phyloP scores from a whole-genome alignment of 2,113 vertebrate genomes.

The Mesoclemmys tuberculata region DNA sequence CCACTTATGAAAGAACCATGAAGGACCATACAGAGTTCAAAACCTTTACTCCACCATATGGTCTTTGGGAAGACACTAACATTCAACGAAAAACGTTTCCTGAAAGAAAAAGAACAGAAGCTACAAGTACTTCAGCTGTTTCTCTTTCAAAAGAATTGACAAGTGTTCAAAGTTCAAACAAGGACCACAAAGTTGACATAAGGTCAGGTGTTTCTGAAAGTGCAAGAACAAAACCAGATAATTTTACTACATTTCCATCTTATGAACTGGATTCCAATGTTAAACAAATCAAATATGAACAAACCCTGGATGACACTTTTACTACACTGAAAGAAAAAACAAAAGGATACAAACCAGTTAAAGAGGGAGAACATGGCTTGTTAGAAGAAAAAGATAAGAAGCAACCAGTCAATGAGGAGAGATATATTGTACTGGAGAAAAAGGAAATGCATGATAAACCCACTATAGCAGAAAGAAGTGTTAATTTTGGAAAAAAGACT shows the following conservation, averaged over 20 bases:
- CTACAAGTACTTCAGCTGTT: slow-evolving; percentile 55
- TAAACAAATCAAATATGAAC: slow-evolving; percentile 58
- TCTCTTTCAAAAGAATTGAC: slow-evolving; percentile 48
- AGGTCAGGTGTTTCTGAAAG: slow-evolving; percentile 40
- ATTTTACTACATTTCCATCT: slow-evolving; percentile 40
- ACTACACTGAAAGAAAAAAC: slow-evolving; percentile 32
- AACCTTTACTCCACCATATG: slow-evolving; percentile 39
- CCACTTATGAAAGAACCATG: slow-evolving; percentile 75
- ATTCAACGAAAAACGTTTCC: slow-evolving; percentile 65
- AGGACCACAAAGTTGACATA: slow-evolving; percentile 3
- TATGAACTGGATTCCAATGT: slow-evolving; percentile 32
- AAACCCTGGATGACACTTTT: slow-evolving; percentile 59
- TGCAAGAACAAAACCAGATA: slow-evolving; percentile 12
- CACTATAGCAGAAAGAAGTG: slow-evolving; percentile 9
- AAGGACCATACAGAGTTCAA: slow-evolving; percentile 59
- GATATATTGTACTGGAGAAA: neutral
- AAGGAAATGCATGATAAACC: slow-evolving; percentile 31
- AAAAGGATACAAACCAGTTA: slow-evolving; percentile 43
- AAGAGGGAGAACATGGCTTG: slow-evolving; percentile 33
- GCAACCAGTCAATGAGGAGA: slow-evolving; percentile 23
- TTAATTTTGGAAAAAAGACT: slow-evolving; percentile 43
- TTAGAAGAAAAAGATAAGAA: slow-evolving; percentile 44
- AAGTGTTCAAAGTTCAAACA: slow-evolving; percentile 3
- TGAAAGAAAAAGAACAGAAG: slow-evolving; percentile 64
- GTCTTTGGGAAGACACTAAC: slow-evolving; percentile 53